Base-by-base conservation (phyloP, 2,888 invertebrate species). In the Odontocerum albicorne region DNA sequence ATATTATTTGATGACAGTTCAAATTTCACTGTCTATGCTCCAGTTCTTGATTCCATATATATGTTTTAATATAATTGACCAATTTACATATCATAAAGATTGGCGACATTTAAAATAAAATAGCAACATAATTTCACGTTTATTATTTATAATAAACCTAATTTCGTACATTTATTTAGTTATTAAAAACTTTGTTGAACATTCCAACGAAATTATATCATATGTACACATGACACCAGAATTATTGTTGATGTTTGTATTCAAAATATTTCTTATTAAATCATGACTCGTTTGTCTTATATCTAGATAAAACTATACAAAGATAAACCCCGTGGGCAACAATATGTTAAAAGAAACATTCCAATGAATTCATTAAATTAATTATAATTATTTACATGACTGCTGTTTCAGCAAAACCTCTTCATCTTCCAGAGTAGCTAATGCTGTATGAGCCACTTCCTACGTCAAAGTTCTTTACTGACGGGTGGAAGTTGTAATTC, bases 391-490 rank as follows among this genome's bases (percentile, higher is more conserved):
- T 55, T 55, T 55, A 55, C 55, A 55, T 55, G 55, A 42, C 49
- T 38, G 16, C 22, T 22, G n/a, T 20, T 7, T 31, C 17, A 40
- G 36, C 2, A 20, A 19, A 20, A 49, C 21, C 35, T 31, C 32
- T 50, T 49, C 57, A 53, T 57, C 57, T 60, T 44, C 55, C 54
- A 10, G 57, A 52, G 27, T 55, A 50, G 52, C 43, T 57, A 61
- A 91, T 84, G 60, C 86, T 81, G 70, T 92, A 92, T 3, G 91
- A 90, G 13, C 90, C 90, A 55, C 84, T 82, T 67, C 75, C 82
- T 36, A 88, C 82, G 66, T 90, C 86, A 59, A 88, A 80, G 66
- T 87, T 89, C n/a, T 46, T 58, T 61, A 83, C 80, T 1, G 88
- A 85, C 1, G 90, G 88, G 69, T 89, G 88, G 13, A 86, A 85